Conservation (phyloP, 2,888 invertebrate species). For the Pollenia amentaria region DNA sequence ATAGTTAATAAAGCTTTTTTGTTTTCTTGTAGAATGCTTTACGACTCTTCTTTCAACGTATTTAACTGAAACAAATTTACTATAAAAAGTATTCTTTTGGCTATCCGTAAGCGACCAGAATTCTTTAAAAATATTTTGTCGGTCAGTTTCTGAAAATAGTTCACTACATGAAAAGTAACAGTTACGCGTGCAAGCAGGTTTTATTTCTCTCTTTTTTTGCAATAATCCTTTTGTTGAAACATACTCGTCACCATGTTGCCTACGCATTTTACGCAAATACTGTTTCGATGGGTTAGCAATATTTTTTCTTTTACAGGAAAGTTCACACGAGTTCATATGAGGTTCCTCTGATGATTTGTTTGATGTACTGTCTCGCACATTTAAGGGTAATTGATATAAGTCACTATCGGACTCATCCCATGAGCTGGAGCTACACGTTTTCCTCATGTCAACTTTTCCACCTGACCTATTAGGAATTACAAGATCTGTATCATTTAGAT, state of each 20-base stretch:
- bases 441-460: slow-evolving; percentile 10
- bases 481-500: slow-evolving; percentile 7
- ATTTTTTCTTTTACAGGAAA: slow-evolving; percentile 4
- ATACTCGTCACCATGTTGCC: slow-evolving; percentile 37
- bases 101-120: slow-evolving; percentile 32
- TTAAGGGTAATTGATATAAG: not conserved
- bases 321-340: slow-evolving; percentile 9
- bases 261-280: slow-evolving; percentile 38
- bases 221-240: slow-evolving; percentile 36
- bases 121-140: slow-evolving; percentile 29
- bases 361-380: slow-evolving; percentile 1
- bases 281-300: slow-evolving; percentile 20
- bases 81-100: slow-evolving; percentile 38
- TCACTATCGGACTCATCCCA: slow-evolving; percentile 24
- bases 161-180: slow-evolving; percentile 14
- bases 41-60: slow-evolving; percentile 22
- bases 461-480: slow-evolving; percentile 33
- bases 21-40: slow-evolving; percentile 26
- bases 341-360: slow-evolving; percentile 26
- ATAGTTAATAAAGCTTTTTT: slow-evolving; percentile 26
- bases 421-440: not conserved
- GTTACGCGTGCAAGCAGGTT: slow-evolving; percentile 36
- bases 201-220: slow-evolving; percentile 28
- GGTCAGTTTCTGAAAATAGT: slow-evolving; percentile 29
- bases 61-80: slow-evolving; percentile 29